Evolutionary conservation across 1,140 invertebrate genomes (phyloP), one percentile per base, ranked within the genome.

Genomic region (Drosophila ficusphila): DNA sequence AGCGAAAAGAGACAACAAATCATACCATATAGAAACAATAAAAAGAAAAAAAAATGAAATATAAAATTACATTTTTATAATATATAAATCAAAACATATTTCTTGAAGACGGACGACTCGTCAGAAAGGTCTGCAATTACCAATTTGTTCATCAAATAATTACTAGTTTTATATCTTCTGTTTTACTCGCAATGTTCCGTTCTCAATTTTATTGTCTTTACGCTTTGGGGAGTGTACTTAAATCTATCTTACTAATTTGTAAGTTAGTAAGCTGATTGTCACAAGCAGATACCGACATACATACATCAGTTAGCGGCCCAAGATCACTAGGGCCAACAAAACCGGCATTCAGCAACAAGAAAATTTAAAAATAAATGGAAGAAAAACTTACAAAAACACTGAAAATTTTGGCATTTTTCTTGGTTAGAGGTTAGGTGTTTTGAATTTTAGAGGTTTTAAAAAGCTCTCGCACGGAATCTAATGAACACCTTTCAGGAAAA

Each of bases 361-460:
- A 52, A 54, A 83, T 82, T 76, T 58, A 85, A 85, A 86, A 85
- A 79, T 73, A 76, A 85, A 76, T 27, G 39, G 52, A 44, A 72
- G 41, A 68, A 62, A 68, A 71, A 57, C 64, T 23, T 21, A 53
- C 21, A 58, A 57, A 39, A 21, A 53, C 21, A 19, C 2, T 5
- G 25, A 8, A 31, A 53, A 47, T 53, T 52, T 25, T 51, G 44
- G n/a, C n/a, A n/a, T n/a, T n/a, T 65, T 39, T 76, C 21, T 38
- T 58, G 12, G 33, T 42, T 34, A 51, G 14, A 34, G n/a, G 11
- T 42, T 56, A 44, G 12, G 25, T 4, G 18, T 34, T 9, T 29
- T 8, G 27, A 29, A 2, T 29, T 29, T 29, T 7, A 29, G 27
- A n/a, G n/a, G n/a, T n/a, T n/a, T n/a, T n/a, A n/a, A n/a, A n/a